Conservation (phyloP, 2,113 vertebrate genomes). For the Corythaixoides concolor region DNA sequence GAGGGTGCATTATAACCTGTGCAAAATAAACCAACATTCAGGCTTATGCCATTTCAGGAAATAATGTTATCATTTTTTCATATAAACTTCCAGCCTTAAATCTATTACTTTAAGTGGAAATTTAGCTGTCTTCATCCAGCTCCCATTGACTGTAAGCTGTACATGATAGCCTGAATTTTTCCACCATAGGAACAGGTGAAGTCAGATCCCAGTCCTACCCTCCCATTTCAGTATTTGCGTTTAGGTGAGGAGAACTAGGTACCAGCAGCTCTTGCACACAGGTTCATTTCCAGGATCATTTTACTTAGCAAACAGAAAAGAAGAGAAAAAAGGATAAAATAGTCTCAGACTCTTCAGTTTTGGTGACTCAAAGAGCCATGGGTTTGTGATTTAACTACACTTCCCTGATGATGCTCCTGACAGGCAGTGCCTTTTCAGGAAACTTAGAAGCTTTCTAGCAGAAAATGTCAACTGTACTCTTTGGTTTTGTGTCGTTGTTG, state of each 20-base stretch:
- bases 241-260: not conserved
- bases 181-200: not conserved
- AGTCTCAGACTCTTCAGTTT: not conserved
- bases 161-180: not conserved
- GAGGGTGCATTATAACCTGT: conserved; percentile 90
- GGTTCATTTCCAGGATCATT: not conserved
- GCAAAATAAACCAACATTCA: not conserved
- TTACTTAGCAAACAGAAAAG: not conserved
- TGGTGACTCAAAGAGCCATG: not conserved
- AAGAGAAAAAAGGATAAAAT: too few relatives aligned
- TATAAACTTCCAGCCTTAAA: not conserved
- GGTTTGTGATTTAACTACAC: not conserved
- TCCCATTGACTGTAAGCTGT: not conserved
- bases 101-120: not conserved
- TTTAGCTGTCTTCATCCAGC: not conserved
- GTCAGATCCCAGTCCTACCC: not conserved
- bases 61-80: not conserved
- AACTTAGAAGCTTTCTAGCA: not conserved
- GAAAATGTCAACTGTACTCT: not conserved
- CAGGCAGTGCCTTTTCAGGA: not conserved
- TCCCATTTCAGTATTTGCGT: not conserved
- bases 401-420: not conserved
- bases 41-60: not conserved
- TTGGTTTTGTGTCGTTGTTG: not conserved
- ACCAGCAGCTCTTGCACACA: not conserved